Conservation (phyloP, 2,797 vertebrate species). For the Eurystomus glaucurus region DNA sequence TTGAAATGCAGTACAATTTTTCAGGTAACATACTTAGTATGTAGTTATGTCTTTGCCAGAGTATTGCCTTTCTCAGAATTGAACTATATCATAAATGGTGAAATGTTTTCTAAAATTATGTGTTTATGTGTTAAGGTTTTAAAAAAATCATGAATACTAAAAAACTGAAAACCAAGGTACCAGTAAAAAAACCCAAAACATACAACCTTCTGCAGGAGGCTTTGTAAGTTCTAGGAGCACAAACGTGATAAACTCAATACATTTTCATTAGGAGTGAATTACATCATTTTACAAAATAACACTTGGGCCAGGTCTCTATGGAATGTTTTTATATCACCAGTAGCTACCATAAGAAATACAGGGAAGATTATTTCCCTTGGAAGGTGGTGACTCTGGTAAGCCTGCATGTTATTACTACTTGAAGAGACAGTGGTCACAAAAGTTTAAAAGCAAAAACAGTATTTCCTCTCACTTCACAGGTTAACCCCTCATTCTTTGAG, state of each 20-base stretch:
- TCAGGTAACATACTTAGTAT: background rate
- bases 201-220: background rate
- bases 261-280: background rate
- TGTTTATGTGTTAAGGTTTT: background rate
- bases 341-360: background rate
- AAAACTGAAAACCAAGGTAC: background rate
- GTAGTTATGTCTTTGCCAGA: background rate
- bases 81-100: background rate
- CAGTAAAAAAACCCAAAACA: background rate
- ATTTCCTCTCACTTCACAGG: background rate
- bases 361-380: background rate
- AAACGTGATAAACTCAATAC: background rate
- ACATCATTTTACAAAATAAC: background rate
- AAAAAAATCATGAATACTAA: background rate
- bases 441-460: background rate
- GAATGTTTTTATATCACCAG: background rate
- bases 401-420: background rate
- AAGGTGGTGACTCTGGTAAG: background rate
- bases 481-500: background rate
- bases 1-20: background rate
- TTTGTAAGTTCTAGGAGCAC: background rate
- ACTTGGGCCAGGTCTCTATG: rapidly evolving
- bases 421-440: background rate
- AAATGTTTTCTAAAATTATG: background rate
- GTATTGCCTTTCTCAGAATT: background rate